Evolutionary conservation across 2,113 vertebrate genomes (phyloP).

Genomic region (Ranitomeya variabilis): DNA sequence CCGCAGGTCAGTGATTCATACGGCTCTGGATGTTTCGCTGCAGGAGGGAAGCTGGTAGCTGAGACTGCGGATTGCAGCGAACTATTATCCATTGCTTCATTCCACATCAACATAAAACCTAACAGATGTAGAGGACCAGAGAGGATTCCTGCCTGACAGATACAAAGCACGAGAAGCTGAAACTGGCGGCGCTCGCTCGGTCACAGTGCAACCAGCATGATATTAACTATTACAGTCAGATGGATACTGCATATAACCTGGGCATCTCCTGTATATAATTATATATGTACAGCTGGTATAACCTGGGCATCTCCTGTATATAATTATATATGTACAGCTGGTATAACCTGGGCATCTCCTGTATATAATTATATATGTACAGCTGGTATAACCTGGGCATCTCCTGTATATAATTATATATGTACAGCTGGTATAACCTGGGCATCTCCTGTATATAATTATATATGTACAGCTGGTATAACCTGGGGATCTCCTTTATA

Average conservation of each 20-base stretch:
- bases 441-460: too few relatives aligned
- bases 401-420: background rate
- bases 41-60: background rate
- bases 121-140: constrained; percentile 9
- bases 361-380: background rate
- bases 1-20: constrained; percentile 15
- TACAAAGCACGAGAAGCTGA: background rate
- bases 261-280: background rate
- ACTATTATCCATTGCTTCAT: background rate
- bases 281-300: background rate
- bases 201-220: background rate
- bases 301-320: too few relatives aligned
- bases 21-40: background rate
- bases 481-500: too few relatives aligned
- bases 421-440: background rate
- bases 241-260: background rate
- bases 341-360: background rate
- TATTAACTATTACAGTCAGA: background rate
- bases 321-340: background rate
- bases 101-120: background rate
- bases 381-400: too few relatives aligned
- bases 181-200: background rate
- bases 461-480: too few relatives aligned
- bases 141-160: background rate
- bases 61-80: background rate